Conservation (phyloP, 2,888 invertebrate genomes). For the Neoaliturus tenellus region DNA sequence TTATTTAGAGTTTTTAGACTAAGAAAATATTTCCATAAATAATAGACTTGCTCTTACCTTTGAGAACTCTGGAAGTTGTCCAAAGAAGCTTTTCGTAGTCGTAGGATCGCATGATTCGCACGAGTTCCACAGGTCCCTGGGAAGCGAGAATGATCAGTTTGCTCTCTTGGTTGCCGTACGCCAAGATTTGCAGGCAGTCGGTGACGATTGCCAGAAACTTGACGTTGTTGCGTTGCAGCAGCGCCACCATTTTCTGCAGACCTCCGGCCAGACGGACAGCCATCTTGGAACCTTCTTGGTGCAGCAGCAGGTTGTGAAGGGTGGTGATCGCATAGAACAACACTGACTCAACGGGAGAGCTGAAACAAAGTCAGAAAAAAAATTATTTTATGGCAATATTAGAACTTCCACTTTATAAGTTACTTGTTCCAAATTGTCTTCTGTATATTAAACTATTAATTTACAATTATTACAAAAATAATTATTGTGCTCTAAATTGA, state of each 20-base stretch:
- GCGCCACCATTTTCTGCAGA: constrained; percentile 98
- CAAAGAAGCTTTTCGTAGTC: constrained; percentile 99
- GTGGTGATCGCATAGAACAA: constrained; percentile 99
- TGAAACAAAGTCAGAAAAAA: constrained; percentile 65
- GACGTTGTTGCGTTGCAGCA: constrained; percentile 97
- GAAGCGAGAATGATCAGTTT: constrained; percentile 97
- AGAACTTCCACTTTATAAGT: too few relatives aligned
- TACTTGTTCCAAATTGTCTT: too few relatives aligned
- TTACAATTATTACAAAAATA: too few relatives aligned
- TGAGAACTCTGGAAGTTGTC: constrained; percentile 99
- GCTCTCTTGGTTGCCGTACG: constrained; percentile 98
- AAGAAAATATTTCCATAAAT: too few relatives aligned
- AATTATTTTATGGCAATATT: too few relatives aligned
- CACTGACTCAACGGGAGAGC: constrained; percentile 97
- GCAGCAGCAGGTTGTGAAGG: constrained; percentile 96
- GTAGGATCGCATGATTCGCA: constrained; percentile 97
- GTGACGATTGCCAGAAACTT: constrained; percentile 99
- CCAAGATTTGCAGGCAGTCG: constrained; percentile 98
- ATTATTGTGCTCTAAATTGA: too few relatives aligned
- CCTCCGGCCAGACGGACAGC: constrained; percentile 98
- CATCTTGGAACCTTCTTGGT: constrained; percentile 99
- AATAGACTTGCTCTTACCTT: too few relatives aligned
- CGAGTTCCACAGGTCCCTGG: constrained; percentile 97
- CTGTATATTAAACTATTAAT: too few relatives aligned
- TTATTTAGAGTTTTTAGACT: too few relatives aligned